Evolutionary conservation across 2,797 vertebrate species (phyloP), one percentile per base, ranked within the genome.

Genomic region (Cossypha heuglini): DNA sequence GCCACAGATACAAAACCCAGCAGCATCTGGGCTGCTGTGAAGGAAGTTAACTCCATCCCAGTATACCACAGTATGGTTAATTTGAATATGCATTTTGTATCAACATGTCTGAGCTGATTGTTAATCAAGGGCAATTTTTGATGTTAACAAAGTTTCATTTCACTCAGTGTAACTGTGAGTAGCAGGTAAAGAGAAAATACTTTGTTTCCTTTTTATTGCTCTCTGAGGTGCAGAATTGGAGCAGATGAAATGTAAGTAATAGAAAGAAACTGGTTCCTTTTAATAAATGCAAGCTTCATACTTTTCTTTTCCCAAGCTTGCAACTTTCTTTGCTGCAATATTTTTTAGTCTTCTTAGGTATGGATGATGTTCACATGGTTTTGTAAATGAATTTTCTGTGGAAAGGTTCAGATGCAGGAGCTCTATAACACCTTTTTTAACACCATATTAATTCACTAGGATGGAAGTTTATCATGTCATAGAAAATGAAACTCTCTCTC

Each of bases 41-140:
- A 84, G 52, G 9, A 29, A 29, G 13, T 35, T 29, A 45, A 33
- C 6, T 61, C 31, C 6, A 25, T 37, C 38, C 57, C 46, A 19
- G 25, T 75, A 9, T 24, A 33, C 6, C 17, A 3, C 0, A 2
- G 5, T 59, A 10, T 1, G 2, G 38, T 63, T 45, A 51, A 66
- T 73, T 48, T 49, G 46, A 88, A 58, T 28, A 35, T 28, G 28
- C 0, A 38, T 48, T 71, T 29, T 80, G 2, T 42, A 26, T 59
- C 31, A 76, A 11, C 3, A 33, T 67, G 11, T 73, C 9, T 21
- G 43, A 62, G 20, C 5, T 81, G 11, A 7, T 75, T 12, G 28
- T 84, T 63, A 64, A 35, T 5, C 22, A 25, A 37, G 31, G 6
- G 21, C 8, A 58, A 14, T 57, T 88, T 71, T 74, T 61, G 18